Conservation (phyloP, 2,888 invertebrate species). For the Lutraria lutraria region DNA sequence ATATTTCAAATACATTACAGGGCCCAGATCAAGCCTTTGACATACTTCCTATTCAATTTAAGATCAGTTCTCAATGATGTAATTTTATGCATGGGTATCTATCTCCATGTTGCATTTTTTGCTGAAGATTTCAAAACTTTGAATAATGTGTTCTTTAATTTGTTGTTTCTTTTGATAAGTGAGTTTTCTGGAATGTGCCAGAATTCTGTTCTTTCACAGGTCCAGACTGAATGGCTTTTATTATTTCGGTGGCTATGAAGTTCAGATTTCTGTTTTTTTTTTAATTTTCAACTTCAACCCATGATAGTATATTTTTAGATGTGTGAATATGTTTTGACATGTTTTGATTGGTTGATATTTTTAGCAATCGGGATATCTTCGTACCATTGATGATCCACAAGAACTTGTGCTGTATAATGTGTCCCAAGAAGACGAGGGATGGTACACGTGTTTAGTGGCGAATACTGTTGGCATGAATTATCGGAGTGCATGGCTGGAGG, state of each 20-base stretch:
- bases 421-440: constrained; percentile 95
- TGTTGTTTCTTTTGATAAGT: too few species aligned
- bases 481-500: constrained; percentile 92
- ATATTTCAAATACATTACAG: not conserved
- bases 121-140: not conserved
- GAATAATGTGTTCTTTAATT: too few species aligned
- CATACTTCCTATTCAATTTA: not conserved
- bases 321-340: not conserved
- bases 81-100: not conserved
- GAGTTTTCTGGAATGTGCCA: too few species aligned
- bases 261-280: too few species aligned
- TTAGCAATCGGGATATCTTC: constrained; percentile 80
- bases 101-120: not conserved
- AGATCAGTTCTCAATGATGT: not conserved
- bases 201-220: too few species aligned
- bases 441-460: constrained; percentile 97
- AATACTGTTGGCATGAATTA: constrained; percentile 92
- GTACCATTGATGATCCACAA: constrained; percentile 89
- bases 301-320: too few species aligned
- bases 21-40: not conserved
- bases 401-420: constrained; percentile 93
- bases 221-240: too few species aligned
- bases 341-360: constrained; percentile 30
- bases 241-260: too few species aligned
- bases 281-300: too few species aligned